A percentile compares a stretch with the other conserved stretches of the same genome.
Evolutionary conservation across 2,797 vertebrate genomes (phyloP).

Genomic region (Esox lucius): DNA sequence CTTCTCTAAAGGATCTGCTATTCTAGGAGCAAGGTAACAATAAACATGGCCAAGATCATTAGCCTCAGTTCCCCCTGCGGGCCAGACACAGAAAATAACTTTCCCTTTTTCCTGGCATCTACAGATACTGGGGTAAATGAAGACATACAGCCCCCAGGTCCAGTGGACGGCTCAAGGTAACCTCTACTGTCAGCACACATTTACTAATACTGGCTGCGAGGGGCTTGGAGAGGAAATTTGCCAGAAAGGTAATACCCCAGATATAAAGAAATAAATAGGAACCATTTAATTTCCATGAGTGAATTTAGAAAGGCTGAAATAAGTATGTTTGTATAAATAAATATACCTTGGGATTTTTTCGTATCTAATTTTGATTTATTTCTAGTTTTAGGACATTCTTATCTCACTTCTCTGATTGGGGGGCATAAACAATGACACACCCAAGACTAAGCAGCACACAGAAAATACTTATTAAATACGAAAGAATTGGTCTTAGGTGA

Average conservation of each 20-base stretch:
- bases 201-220: conserved; percentile 72
- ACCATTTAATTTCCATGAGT: conserved; percentile 63
- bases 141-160: conserved; percentile 82
- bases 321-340: conserved; percentile 11
- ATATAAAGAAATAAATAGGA: conserved; percentile 66
- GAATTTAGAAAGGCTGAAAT: conserved; percentile 46
- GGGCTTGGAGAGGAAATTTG: conserved; percentile 67
- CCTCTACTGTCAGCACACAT: conserved; percentile 82
- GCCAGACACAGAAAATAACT: conserved; percentile 81
- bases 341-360: conserved; percentile 37
- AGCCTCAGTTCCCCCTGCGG: conserved; percentile 72
- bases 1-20: conserved; percentile 62
- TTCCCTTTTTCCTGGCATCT: conserved; percentile 77
- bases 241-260: conserved; percentile 61
- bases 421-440: not conserved
- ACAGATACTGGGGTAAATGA: conserved; percentile 81
- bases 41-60: conserved; percentile 79
- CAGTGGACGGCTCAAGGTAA: conserved; percentile 79
- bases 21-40: conserved; percentile 74
- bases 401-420: not conserved
- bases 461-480: not conserved
- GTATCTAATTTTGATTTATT: not conserved
- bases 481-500: not conserved
- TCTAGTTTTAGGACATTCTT: not conserved
- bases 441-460: not conserved